These are phyloP conservation scores for Neoaliturus tenellus DNA, from an alignment of 2,888 invertebrate genomes.

Conservation along the genomic window DNA sequence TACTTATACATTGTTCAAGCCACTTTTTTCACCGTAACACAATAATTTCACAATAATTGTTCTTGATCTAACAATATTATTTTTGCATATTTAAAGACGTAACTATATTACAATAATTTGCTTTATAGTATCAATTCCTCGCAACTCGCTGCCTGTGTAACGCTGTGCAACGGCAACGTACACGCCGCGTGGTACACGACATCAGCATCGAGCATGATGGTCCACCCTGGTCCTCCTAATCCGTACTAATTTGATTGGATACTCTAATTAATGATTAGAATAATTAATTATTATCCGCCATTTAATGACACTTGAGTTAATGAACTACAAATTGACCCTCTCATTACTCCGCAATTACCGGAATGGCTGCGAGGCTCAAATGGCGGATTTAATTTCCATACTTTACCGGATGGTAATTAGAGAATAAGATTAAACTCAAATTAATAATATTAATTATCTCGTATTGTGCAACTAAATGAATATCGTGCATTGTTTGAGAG, in stretches of 20 bases:
- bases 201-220: too few species aligned
- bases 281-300: constrained; percentile 37
- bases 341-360: constrained; percentile 26
- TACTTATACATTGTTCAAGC: too few species aligned
- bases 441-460: neutral
- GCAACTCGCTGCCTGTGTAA: too few species aligned
- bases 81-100: too few species aligned
- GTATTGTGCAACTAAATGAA: neutral
- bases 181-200: too few species aligned
- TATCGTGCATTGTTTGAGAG: neutral
- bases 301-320: constrained; percentile 40
- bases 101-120: too few species aligned
- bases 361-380: constrained; percentile 16
- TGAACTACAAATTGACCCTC: constrained; percentile 30
- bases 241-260: constrained; percentile 23
- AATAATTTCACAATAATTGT: too few species aligned
- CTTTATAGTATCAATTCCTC: too few species aligned
- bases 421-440: neutral
- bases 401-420: neutral
- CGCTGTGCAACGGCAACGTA: too few species aligned
- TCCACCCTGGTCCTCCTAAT: neutral
- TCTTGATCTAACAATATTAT: too few species aligned
- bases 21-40: too few species aligned
- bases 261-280: constrained; percentile 16
- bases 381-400: constrained; percentile 31